Conservation (phyloP, 2,113 vertebrate genomes). For the Caranx melampygus region DNA sequence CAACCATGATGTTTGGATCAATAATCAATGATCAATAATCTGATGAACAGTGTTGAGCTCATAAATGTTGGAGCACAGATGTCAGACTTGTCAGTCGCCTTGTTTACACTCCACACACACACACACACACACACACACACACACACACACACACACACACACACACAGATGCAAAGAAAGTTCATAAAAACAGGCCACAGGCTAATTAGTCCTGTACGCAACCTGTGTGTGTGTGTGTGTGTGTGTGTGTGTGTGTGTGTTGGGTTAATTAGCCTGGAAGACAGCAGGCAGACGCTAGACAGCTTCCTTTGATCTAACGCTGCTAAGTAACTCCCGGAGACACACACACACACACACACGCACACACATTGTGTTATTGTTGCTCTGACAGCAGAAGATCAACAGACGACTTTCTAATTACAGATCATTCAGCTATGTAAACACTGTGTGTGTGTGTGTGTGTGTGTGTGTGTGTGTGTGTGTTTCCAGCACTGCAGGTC, state of each 20-base stretch:
- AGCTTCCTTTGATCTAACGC: conserved; percentile 66
- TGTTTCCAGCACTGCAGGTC: conserved; percentile 22
- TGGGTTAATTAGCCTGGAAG: conserved; percentile 63
- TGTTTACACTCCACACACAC: conserved; percentile 24
- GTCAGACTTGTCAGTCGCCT: not conserved
- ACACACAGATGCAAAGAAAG: not conserved
- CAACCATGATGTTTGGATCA: too few species aligned
- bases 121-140: conserved; percentile 14
- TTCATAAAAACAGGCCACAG: conserved; percentile 35
- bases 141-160: not conserved
- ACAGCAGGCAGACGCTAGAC: conserved; percentile 59
- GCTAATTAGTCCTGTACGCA: conserved; percentile 51
- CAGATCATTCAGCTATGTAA: not conserved
- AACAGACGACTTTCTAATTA: conserved; percentile 28
- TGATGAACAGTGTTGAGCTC: not conserved
- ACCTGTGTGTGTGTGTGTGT: conserved; percentile 31
- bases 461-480: conserved; percentile 7
- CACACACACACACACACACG: conserved; percentile 10
- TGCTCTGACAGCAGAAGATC: conserved; percentile 8
- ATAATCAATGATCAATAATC: too few species aligned
- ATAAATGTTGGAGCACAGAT: not conserved
- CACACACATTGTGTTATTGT: conserved; percentile 7
- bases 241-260: conserved; percentile 33
- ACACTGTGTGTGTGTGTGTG: not conserved
- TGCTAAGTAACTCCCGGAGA: conserved; percentile 43